phyloP scores from a whole-genome alignment of 2,888 invertebrate species.

The Mesochorus sp. region DNA sequence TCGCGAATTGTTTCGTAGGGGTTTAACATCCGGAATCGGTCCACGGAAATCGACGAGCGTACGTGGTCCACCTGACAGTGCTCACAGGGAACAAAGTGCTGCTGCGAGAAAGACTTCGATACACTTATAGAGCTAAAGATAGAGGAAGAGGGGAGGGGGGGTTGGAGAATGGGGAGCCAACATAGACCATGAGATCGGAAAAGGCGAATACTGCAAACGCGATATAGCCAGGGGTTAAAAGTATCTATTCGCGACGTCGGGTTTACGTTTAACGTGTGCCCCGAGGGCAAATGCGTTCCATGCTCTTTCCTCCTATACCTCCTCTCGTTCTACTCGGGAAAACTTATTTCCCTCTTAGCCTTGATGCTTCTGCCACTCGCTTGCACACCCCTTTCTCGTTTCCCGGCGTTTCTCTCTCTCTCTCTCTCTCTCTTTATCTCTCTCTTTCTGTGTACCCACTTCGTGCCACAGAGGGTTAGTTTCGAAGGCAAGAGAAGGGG shows the following conservation, averaged over 20 bases:
- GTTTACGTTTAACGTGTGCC: conserved; percentile 47
- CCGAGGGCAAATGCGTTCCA: conserved; percentile 44
- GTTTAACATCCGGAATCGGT: too few relatives aligned
- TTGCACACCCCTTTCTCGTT: conserved; percentile 8
- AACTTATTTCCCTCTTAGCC: conserved; percentile 54
- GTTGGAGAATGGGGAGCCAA: background rate
- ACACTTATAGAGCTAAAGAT: background rate
- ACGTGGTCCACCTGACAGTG: too few relatives aligned
- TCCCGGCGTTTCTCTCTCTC: conserved; percentile 13
- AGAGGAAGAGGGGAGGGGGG: background rate
- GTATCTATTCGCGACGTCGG: conserved; percentile 50
- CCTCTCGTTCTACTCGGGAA: conserved; percentile 7
- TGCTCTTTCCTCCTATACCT: background rate
- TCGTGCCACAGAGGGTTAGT: background rate
- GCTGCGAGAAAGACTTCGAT: background rate
- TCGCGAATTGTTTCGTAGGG: too few relatives aligned
- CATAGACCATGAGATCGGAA: background rate
- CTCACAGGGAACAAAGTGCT: too few relatives aligned
- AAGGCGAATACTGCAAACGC: conserved; percentile 14
- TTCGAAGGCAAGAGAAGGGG: background rate
- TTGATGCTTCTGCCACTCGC: conserved; percentile 8
- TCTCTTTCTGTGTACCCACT: background rate
- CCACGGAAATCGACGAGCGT: too few relatives aligned
- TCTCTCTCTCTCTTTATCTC: too few relatives aligned
- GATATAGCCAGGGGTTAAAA: conserved; percentile 31